Evolutionary conservation across 2,888 invertebrate species (phyloP).

Genomic region (Anaspis maculata): DNA sequence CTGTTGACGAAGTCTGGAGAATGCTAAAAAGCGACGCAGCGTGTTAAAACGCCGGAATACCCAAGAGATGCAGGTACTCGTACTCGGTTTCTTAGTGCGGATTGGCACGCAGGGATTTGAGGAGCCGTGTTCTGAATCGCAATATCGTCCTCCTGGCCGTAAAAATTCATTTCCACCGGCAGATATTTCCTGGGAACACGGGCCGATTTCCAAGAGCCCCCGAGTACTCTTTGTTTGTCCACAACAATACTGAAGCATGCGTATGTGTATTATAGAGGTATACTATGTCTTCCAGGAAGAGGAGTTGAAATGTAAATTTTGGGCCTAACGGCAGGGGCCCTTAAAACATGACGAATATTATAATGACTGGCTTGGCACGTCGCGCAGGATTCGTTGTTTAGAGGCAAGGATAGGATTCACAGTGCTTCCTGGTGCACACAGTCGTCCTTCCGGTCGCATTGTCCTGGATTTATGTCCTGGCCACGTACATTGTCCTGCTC

Average conservation of each 20-base stretch:
- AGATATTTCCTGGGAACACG: no score
- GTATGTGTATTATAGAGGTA: no score
- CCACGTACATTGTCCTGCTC: slow-evolving; percentile 36
- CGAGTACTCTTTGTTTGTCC: no score
- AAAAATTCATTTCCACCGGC: background rate
- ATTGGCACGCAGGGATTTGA: slow-evolving; percentile 14
- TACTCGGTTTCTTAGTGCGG: slow-evolving; percentile 5
- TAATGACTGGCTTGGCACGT: no score
- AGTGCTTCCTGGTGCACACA: slow-evolving; percentile 36
- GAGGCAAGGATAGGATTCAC: slow-evolving; percentile 35
- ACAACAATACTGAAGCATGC: no score
- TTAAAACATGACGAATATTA: no score
- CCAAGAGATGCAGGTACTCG: slow-evolving; percentile 9
- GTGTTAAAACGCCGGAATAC: slow-evolving; percentile 5
- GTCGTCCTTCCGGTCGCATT: slow-evolving; percentile 38
- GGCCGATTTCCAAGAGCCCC: no score
- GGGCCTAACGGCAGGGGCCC: no score
- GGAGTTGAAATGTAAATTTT: no score
- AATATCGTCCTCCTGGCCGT: background rate
- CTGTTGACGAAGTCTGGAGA: slow-evolving; percentile 5
- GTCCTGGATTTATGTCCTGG: slow-evolving; percentile 40
- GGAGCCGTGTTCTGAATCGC: slow-evolving; percentile 5
- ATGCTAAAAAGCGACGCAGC: slow-evolving; percentile 9
- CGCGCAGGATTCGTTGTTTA: slow-evolving; percentile 31
- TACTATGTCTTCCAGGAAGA: no score